Base-by-base conservation (phyloP, 1,140 invertebrate genomes). In the Sminthurides bifidus region DNA sequence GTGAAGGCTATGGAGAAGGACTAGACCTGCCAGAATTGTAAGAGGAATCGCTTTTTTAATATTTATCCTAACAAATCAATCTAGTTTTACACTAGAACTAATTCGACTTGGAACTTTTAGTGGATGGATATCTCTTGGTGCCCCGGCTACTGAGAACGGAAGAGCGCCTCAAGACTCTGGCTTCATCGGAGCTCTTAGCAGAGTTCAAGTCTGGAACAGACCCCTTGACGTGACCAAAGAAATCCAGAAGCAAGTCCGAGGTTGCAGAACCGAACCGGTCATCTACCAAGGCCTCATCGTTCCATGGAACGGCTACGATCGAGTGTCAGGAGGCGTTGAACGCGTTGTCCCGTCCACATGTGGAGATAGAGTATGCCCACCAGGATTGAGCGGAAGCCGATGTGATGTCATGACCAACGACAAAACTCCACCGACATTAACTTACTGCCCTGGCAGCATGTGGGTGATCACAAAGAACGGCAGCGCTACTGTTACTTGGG, bases 401-500 rank as follows among this genome's bases (percentile, higher is more conserved):
- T 93, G 90, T 66, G 80, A 88, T 66, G 82, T 87, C 62, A 69
- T 91, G 52, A 79, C 87, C 68, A 80, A 84, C 23, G 89, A 92
- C 68, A 91, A 91, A 65, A 81, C 83, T 57, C 79, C 90, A 62
- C 90, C 92, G 8, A 79, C 80, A 64, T 82, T 92, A 0, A 83
- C 91, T 63, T 81, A 88, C 65, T 95, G 92, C 63, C 92, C 92
- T 12, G 86, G 87, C 27, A 89, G 93, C 72, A 75, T 94, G 30
- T 94, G 90, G 88, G 84, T 95, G 0, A 88, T 92, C 60, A 87
- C 89, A 2, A 84, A 84, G 64, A 91, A 93, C 65, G 89, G 88
- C 54, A 90, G 90, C 0, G 84, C 89, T 0, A 79, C 89, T 54
- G 90, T 96, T 0, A 82, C 77, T n/a, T 96, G 92, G 92, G 87